phyloP scores from a whole-genome alignment of 2,797 vertebrate species.

The Sparus aurata region DNA sequence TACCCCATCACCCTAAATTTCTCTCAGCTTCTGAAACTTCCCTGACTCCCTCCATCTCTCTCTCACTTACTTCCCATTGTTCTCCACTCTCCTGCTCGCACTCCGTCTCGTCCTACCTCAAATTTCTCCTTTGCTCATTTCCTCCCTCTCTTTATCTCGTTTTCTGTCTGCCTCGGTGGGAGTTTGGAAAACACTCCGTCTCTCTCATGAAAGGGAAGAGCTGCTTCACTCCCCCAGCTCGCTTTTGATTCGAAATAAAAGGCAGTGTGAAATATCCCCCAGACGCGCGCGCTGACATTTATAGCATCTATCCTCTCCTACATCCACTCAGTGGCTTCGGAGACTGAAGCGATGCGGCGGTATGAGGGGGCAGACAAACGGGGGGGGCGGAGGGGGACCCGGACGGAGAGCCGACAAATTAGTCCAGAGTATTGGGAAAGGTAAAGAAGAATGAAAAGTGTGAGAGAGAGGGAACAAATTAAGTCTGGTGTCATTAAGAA shows the following conservation, averaged over 20 bases:
- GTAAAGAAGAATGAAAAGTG: conserved; percentile 34
- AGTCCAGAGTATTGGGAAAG: conserved; percentile 51
- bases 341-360: conserved; percentile 29
- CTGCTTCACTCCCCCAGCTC: conserved; percentile 55
- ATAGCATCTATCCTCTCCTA: conserved; percentile 34
- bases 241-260: conserved; percentile 75
- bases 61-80: conserved; percentile 5
- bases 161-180: conserved; percentile 53
- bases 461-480: conserved; percentile 29
- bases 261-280: conserved; percentile 61
- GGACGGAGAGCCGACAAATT: conserved; percentile 34
- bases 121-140: conserved; percentile 38
- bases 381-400: neutral
- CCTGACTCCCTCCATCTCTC: neutral
- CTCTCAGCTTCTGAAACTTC: conserved; percentile 12
- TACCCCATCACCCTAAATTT: neutral
- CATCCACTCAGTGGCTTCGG: conserved; percentile 34
- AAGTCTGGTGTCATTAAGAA: conserved; percentile 37
- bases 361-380: conserved; percentile 10
- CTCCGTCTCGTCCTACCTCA: conserved; percentile 9
- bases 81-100: neutral
- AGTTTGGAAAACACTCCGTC: conserved; percentile 59
- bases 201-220: conserved; percentile 65
- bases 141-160: conserved; percentile 30
- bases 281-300: conserved; percentile 43